phyloP scores from a whole-genome alignment of 2,113 vertebrate genomes.

The Cebus imitator region DNA sequence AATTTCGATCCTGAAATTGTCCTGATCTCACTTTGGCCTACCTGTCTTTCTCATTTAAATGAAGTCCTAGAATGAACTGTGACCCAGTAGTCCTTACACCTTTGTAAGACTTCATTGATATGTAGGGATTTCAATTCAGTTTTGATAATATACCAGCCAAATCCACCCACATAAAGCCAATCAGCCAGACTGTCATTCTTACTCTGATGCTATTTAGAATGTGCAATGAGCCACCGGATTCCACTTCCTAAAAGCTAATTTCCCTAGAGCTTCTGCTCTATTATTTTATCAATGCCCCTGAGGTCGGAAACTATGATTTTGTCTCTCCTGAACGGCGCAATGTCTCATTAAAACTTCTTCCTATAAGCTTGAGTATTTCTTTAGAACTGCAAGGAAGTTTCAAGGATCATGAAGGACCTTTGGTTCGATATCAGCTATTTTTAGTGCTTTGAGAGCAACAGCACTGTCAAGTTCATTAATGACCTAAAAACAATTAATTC shows the following conservation, averaged over 20 bases:
- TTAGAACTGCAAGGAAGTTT: conserved; percentile 65
- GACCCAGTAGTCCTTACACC: background rate
- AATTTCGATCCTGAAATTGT: background rate
- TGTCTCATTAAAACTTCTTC: conserved; percentile 72
- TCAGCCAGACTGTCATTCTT: conserved; percentile 61
- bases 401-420: conserved; percentile 65
- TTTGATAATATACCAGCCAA: conserved; percentile 33
- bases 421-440: conserved; percentile 45
- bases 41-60: background rate
- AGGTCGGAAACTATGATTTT: conserved; percentile 71
- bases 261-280: conserved; percentile 71
- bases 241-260: conserved; percentile 76
- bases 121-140: conserved; percentile 31
- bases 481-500: conserved; percentile 67
- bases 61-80: background rate
- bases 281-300: conserved; percentile 74
- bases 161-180: conserved; percentile 69
- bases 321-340: conserved; percentile 56
- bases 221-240: conserved; percentile 63
- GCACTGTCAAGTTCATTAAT: conserved; percentile 60
- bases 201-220: conserved; percentile 71
- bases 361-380: conserved; percentile 59
- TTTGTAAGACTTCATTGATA: background rate
- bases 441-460: conserved; percentile 60
- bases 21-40: background rate